These are phyloP conservation scores for Ylistrum balloti DNA, from an alignment of 1,140 invertebrate species.

Conservation along the genomic window DNA sequence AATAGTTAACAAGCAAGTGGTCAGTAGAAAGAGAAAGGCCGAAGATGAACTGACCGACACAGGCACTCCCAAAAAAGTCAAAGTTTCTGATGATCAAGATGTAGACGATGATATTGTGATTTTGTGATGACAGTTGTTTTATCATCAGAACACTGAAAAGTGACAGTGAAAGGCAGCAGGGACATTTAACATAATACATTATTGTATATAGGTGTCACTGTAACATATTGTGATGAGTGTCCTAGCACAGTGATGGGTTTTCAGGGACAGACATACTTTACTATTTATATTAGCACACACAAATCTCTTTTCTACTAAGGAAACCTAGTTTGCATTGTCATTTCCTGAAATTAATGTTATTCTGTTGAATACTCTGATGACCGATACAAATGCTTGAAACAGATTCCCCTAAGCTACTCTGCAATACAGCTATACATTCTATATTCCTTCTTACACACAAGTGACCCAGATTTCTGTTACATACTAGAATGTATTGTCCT, in stretches of 20 bases:
- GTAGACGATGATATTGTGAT: slow-evolving; percentile 47
- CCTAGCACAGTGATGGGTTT: background rate
- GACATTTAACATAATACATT: background rate
- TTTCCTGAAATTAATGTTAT: too few species aligned
- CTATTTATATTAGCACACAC: too few species aligned
- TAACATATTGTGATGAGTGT: background rate
- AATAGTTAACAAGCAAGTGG: background rate
- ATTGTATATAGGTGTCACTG: background rate
- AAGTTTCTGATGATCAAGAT: background rate
- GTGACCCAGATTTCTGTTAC: too few species aligned
- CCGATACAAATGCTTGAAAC: too few species aligned
- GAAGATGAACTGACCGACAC: slow-evolving; percentile 28
- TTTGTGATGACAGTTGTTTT: background rate
- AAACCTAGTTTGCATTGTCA: too few species aligned
- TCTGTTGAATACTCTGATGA: too few species aligned
- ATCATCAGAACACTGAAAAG: background rate
- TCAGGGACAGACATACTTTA: background rate
- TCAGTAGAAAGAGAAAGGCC: slow-evolving; percentile 54
- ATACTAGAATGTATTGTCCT: too few species aligned
- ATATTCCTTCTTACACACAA: too few species aligned
- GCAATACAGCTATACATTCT: too few species aligned
- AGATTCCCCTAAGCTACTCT: too few species aligned
- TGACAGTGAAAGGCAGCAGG: background rate
- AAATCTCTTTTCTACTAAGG: too few species aligned
- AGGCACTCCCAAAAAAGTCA: slow-evolving; percentile 35